Conservation (phyloP, 2,113 vertebrate species). For the Pionites leucogaster region DNA sequence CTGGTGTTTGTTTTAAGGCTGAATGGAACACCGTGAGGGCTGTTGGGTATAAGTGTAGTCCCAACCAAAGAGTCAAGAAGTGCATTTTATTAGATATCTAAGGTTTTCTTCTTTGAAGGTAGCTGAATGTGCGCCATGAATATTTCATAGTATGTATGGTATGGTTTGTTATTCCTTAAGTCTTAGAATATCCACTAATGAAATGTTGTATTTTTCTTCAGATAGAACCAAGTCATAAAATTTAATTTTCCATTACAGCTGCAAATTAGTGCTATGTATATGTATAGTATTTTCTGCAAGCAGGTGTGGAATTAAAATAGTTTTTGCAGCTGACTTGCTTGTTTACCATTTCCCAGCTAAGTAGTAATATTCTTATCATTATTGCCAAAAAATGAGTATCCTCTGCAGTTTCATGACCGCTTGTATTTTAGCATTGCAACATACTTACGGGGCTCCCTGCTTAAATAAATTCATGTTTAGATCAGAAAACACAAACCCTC, state of each 20-base stretch:
- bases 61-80: not conserved
- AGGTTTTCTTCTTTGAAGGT: not conserved
- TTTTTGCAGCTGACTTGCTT: not conserved
- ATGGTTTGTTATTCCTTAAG: not conserved
- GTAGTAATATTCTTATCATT: not conserved
- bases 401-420: not conserved
- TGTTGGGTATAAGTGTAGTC: not conserved
- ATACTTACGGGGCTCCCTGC: not conserved
- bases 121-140: not conserved
- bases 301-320: not conserved
- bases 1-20: not conserved
- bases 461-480: not conserved
- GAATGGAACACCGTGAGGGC: not conserved
- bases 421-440: constrained; percentile 12
- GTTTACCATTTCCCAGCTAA: not conserved
- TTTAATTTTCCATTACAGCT: not conserved
- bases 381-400: not conserved
- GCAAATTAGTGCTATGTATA: not conserved
- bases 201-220: not conserved
- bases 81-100: not conserved
- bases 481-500: not conserved
- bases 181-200: not conserved
- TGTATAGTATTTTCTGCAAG: not conserved
- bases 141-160: not conserved
- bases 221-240: not conserved